A percentile compares a stretch with the other conserved stretches of the same genome.
phyloP scores from a whole-genome alignment of 1,140 invertebrate genomes.

The Trinorchestia longiramus region DNA sequence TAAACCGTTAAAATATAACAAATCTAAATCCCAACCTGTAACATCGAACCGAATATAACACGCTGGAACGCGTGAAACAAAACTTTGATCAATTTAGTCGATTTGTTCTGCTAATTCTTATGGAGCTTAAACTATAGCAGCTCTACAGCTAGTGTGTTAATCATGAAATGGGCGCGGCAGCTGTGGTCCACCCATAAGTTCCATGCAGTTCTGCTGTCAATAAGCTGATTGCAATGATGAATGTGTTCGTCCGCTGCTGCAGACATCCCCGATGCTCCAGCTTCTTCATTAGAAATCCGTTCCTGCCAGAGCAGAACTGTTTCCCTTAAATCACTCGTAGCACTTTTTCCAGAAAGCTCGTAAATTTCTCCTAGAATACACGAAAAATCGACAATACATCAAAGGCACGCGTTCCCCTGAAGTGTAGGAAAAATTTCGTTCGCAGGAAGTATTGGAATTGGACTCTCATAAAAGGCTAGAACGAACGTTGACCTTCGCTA shows the following conservation, averaged over 20 bases:
- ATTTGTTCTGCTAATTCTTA: not conserved
- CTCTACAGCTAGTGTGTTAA: not conserved
- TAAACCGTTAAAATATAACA: not conserved
- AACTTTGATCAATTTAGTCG: not conserved
- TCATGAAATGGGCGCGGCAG: not conserved
- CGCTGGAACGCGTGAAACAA: not conserved
- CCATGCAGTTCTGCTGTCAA: slow-evolving; percentile 25
- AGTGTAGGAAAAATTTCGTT: not conserved
- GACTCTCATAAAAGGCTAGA: not conserved
- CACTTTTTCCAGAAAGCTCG: not conserved
- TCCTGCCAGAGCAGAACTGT: slow-evolving; percentile 4
- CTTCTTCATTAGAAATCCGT: slow-evolving; percentile 47
- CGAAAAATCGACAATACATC: slow-evolving; percentile 55
- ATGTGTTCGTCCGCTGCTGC: not conserved
- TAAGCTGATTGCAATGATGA: slow-evolving; percentile 20
- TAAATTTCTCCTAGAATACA: slow-evolving; percentile 23
- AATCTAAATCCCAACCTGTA: not conserved
- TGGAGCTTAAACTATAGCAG: not conserved
- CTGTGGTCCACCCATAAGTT: not conserved
- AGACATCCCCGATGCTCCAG: not conserved
- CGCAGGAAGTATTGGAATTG: not conserved
- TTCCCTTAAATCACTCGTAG: slow-evolving; percentile 21
- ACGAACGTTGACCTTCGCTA: not conserved
- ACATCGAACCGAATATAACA: not conserved
- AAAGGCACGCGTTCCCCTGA: not conserved